Conservation (phyloP, 2,888 invertebrate genomes). For the Polydrusus cervinus region DNA sequence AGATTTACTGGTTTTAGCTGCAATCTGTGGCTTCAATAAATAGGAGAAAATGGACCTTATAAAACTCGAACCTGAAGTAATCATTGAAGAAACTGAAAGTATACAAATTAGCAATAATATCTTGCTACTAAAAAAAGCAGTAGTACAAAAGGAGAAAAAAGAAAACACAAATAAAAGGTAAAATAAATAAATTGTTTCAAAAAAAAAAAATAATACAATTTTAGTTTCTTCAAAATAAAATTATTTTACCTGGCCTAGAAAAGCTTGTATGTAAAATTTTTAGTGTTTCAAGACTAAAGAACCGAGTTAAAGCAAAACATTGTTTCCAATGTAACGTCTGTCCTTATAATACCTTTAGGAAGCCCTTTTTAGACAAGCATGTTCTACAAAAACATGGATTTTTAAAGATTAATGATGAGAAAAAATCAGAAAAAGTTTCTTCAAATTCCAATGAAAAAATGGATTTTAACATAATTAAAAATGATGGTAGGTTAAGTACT, state of each 20-base stretch:
- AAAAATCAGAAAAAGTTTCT: background rate
- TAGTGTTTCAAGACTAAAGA: background rate
- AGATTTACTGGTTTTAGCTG: too few relatives aligned
- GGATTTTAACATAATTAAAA: background rate
- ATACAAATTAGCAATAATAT: background rate
- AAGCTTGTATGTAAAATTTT: background rate
- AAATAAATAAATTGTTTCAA: background rate
- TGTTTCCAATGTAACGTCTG: slow-evolving; percentile 34
- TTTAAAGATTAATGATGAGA: background rate
- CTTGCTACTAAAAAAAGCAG: background rate
- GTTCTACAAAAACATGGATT: slow-evolving; percentile 33
- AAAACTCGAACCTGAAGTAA: background rate
- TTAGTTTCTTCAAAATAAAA: too few relatives aligned
- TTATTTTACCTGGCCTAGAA: background rate
- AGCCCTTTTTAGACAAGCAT: slow-evolving; percentile 33
- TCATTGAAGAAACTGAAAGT: background rate
- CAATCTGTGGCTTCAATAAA: too few relatives aligned
- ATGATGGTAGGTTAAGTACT: background rate
- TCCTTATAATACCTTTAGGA: slow-evolving; percentile 31
- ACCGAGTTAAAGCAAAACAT: background rate
- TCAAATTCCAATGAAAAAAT: background rate
- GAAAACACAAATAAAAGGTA: background rate
- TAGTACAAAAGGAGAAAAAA: background rate
- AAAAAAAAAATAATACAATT: background rate
- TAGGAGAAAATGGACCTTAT: background rate